These are phyloP conservation scores for Agrenia bidenticulata DNA, from an alignment of 2,888 invertebrate species.

Conservation along the genomic window DNA sequence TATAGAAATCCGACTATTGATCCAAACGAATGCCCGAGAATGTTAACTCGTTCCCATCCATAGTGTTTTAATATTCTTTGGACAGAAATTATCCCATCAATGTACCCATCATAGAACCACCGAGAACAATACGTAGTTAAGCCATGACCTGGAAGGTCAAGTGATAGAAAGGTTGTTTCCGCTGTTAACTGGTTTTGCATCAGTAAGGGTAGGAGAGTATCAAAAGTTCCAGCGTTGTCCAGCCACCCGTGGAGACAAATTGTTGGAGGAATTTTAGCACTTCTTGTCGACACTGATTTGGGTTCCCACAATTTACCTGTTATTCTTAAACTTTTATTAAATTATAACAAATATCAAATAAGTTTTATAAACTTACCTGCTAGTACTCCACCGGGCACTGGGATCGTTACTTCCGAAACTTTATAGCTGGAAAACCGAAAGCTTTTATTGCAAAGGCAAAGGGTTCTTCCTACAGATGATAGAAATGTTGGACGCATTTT, in stretches of 20 bases:
- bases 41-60: conserved; percentile 43
- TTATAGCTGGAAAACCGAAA: too few species aligned
- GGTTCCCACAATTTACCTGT: conserved; percentile 41
- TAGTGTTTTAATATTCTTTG: conserved; percentile 37
- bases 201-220: conserved; percentile 38
- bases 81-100: conserved; percentile 40
- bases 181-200: conserved; percentile 24
- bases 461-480: too few species aligned
- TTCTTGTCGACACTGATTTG: not conserved
- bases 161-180: conserved; percentile 36
- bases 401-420: conserved; percentile 27
- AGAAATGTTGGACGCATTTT: too few species aligned
- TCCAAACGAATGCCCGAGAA: conserved; percentile 49
- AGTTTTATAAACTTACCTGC: conserved; percentile 24
- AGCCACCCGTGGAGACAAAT: conserved; percentile 50
- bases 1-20: conserved; percentile 39
- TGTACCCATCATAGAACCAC: conserved; percentile 36
- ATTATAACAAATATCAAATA: not conserved
- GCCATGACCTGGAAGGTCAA: conserved; percentile 51
- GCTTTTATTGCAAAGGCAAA: too few species aligned
- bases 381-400: conserved; percentile 34
- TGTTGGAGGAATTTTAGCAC: conserved; percentile 30
- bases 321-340: not conserved
- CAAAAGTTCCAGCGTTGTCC: conserved; percentile 50
- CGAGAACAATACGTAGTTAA: conserved; percentile 37